Evolutionary conservation across 2,797 vertebrate species (phyloP).

Genomic region (Aotus griseimembra): DNA sequence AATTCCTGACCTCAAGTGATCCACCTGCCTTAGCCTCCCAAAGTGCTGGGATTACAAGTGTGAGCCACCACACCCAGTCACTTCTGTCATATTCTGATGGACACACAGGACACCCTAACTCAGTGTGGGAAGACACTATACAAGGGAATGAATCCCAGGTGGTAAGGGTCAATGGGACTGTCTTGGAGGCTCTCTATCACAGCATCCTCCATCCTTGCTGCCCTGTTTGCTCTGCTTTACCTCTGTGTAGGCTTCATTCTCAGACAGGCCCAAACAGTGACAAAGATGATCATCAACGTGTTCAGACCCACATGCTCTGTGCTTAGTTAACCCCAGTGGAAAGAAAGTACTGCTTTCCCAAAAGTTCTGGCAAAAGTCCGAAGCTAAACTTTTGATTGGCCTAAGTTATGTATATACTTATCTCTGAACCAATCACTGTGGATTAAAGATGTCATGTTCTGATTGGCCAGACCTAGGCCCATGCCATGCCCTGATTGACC

Average conservation of each 20-base stretch:
- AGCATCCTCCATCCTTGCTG: background rate
- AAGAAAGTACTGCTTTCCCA: background rate
- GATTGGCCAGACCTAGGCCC: background rate
- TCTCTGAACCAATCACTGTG: background rate
- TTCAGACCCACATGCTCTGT: background rate
- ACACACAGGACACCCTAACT: background rate
- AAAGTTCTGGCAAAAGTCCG: slow-evolving; percentile 32
- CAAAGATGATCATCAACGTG: background rate
- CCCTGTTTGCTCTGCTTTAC: background rate
- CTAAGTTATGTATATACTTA: background rate
- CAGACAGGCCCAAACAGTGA: background rate
- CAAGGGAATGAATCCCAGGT: background rate
- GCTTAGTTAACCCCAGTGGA: background rate
- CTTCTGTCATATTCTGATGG: background rate
- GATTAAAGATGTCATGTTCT: background rate
- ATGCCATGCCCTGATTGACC: background rate
- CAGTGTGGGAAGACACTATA: background rate
- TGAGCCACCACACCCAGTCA: background rate
- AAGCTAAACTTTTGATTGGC: background rate
- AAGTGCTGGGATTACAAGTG: background rate
- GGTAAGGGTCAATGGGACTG: background rate
- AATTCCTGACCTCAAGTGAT: background rate
- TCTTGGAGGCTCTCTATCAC: background rate
- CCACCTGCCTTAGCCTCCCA: background rate
- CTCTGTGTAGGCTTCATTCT: background rate